phyloP scores from a whole-genome alignment of 1,140 invertebrate genomes.

The Antheraea pernyi region DNA sequence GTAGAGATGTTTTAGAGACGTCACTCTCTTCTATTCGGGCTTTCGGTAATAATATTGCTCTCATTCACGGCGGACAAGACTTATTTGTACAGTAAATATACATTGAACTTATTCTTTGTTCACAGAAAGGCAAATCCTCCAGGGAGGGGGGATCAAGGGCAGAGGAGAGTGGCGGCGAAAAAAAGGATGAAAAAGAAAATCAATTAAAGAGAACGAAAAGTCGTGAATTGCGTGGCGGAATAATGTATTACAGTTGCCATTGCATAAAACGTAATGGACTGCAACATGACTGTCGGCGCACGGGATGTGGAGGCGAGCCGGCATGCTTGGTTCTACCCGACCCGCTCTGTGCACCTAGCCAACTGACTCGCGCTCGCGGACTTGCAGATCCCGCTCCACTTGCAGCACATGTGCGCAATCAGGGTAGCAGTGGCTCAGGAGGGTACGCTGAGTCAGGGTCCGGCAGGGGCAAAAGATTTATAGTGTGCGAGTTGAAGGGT shows the following conservation, averaged over 20 bases:
- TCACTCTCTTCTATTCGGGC: slow-evolving; percentile 26
- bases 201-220: slow-evolving; percentile 79
- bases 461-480: slow-evolving; percentile 55
- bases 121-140: slow-evolving; percentile 50
- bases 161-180: slow-evolving; percentile 51
- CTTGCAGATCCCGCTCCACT: slow-evolving; percentile 60
- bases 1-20: slow-evolving; percentile 36
- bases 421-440: slow-evolving; percentile 33
- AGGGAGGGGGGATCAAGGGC: slow-evolving; percentile 29
- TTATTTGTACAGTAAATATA: background rate
- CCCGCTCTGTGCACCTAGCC: slow-evolving; percentile 83
- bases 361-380: slow-evolving; percentile 62
- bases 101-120: slow-evolving; percentile 22
- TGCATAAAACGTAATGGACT: slow-evolving; percentile 88
- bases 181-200: slow-evolving; percentile 67
- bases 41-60: slow-evolving; percentile 45
- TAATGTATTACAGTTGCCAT: slow-evolving; percentile 84
- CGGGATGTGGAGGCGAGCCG: slow-evolving; percentile 84
- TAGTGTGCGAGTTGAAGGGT: slow-evolving; percentile 67
- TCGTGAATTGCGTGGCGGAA: slow-evolving; percentile 83
- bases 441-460: slow-evolving; percentile 26
- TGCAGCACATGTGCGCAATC: slow-evolving; percentile 42
- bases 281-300: slow-evolving; percentile 86
- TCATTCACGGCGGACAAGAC: slow-evolving; percentile 50
- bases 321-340: slow-evolving; percentile 84